A percentile compares a stretch with the other conserved stretches of the same genome.
Evolutionary conservation across 2,888 invertebrate genomes (phyloP).

Genomic region (Cecidostiba fungosa): DNA sequence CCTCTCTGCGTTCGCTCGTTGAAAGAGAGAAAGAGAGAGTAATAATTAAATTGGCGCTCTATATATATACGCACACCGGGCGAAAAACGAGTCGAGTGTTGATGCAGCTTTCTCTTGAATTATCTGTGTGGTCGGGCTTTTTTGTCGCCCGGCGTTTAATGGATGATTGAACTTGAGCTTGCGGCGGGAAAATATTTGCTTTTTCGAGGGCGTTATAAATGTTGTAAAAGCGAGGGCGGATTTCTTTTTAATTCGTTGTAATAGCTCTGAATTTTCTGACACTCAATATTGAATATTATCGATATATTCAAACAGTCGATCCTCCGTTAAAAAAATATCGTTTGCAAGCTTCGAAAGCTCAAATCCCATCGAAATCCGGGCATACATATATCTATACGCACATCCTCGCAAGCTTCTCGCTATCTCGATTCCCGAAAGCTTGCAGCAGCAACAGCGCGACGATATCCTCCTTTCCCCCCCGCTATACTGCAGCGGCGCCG

Average conservation of each 20-base stretch:
- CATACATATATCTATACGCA: too few relatives aligned
- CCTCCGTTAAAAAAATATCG: too few relatives aligned
- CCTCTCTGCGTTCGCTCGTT: not conserved
- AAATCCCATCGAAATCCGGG: too few relatives aligned
- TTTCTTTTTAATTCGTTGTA: too few relatives aligned
- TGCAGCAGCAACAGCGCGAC: conserved; percentile 42
- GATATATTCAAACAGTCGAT: too few relatives aligned
- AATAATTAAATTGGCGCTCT: conserved; percentile 52
- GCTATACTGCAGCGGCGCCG: not conserved
- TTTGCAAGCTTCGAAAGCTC: too few relatives aligned
- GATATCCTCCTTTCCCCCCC: conserved; percentile 29
- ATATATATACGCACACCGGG: too few relatives aligned
- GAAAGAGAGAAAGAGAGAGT: too few relatives aligned
- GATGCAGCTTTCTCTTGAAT: conserved; percentile 28
- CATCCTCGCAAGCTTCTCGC: not conserved
- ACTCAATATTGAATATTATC: too few relatives aligned
- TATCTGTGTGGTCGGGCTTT: not conserved
- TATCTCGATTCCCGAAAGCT: conserved; percentile 44
- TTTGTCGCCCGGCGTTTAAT: conserved; percentile 22
- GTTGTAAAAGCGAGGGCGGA: not conserved
- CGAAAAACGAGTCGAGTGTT: conserved; percentile 27
- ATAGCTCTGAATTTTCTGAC: too few relatives aligned
- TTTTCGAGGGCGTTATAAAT: not conserved
- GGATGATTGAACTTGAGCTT: conserved; percentile 32
- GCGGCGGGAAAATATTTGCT: not conserved